These are phyloP conservation scores for Balaeniceps rex DNA, from an alignment of 2,113 vertebrate species.

Conservation along the genomic window DNA sequence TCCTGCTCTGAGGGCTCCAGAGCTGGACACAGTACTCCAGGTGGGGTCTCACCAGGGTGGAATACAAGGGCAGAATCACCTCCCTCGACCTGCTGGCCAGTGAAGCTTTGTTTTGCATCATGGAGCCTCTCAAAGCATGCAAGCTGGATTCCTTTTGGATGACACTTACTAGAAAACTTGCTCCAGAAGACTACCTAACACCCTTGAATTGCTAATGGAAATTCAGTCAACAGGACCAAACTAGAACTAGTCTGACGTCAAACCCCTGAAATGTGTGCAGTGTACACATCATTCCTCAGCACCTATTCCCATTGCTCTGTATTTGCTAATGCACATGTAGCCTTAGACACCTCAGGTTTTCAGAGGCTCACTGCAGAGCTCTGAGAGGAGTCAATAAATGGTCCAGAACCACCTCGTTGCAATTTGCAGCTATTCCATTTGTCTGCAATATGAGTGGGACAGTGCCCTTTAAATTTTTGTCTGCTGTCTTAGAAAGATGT, in stretches of 20 bases:
- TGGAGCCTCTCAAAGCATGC: neutral
- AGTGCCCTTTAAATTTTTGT: neutral
- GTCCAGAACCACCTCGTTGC: neutral
- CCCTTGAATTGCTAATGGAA: neutral
- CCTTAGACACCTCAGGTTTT: neutral
- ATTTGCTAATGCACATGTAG: neutral
- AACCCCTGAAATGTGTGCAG: neutral
- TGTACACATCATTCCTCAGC: neutral
- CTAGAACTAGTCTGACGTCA: neutral
- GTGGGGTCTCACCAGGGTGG: neutral
- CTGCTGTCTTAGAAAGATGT: neutral
- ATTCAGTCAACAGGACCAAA: neutral
- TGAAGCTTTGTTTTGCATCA: neutral
- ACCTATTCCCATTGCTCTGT: neutral
- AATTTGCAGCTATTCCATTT: neutral
- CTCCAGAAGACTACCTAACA: neutral
- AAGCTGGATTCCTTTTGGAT: neutral
- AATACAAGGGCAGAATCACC: neutral
- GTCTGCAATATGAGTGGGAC: neutral
- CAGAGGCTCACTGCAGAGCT: neutral
- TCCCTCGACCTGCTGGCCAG: neutral
- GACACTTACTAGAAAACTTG: neutral
- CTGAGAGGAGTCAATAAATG: neutral
- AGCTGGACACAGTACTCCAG: neutral
- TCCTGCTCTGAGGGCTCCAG: fast-evolving